phyloP scores from a whole-genome alignment of 2,113 vertebrate genomes.

The Erythrocebus patas region DNA sequence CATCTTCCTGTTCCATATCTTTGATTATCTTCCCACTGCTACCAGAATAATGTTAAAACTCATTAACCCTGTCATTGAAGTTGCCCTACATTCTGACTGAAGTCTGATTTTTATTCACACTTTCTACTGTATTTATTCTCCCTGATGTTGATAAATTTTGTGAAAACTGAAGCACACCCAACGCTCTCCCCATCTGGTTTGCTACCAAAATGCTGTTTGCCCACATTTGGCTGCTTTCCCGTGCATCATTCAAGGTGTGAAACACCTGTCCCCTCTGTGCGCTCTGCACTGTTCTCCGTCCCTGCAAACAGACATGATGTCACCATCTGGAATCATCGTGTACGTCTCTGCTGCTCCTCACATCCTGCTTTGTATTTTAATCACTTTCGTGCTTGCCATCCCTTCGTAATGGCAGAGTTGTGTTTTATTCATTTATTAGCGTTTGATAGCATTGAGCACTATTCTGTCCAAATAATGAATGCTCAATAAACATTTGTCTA shows the following conservation, averaged over 20 bases:
- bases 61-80: background rate
- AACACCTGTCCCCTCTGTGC: background rate
- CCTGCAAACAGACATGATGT: background rate
- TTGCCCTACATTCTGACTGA: background rate
- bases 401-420: background rate
- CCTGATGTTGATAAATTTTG: background rate
- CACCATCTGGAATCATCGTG: background rate
- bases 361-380: background rate
- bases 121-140: background rate
- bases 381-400: background rate
- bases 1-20: background rate
- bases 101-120: background rate
- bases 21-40: background rate
- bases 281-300: background rate
- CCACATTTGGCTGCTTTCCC: background rate
- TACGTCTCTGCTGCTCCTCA: accelerated
- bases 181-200: background rate
- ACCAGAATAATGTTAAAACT: background rate
- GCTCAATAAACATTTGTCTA: background rate
- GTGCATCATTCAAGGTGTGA: background rate
- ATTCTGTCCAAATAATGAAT: background rate
- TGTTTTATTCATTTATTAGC: background rate
- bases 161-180: background rate
- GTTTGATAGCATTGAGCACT: background rate
- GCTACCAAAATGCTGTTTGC: background rate